Evolutionary conservation across 2,797 vertebrate genomes (phyloP), one percentile per base, ranked within the genome.

Genomic region (Amblyraja radiata): DNA sequence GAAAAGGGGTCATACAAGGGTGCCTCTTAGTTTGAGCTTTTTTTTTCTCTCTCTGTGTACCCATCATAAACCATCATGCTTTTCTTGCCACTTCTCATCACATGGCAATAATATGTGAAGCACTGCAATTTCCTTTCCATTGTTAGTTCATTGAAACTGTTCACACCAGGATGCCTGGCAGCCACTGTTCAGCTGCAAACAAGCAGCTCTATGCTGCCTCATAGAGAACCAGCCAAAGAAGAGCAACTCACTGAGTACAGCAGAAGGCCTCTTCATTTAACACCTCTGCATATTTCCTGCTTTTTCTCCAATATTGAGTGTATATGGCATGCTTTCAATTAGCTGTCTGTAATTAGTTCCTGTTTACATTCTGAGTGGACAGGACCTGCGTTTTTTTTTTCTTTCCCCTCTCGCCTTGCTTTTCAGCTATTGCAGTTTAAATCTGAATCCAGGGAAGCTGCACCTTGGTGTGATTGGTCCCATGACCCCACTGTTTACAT

Each of bases 1-100:
- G 94, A 95, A 95, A 95, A 95, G 95, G 96, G 95, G 95, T 95
- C 94, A 73, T 74, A 92, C 71, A 74, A 74, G 90, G 71, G 68
- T n/a, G 39, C 32, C 90, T 84, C 23, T 86, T 76, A 46, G 68
- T 92, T 92, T 74, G 23, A 46, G 90, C 16, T 92, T 36, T 18
- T 74, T 76, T 76, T 92, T 23, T 74, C 16, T 91, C 8, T 92
- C 65, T 76, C 68, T 76, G 39, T 76, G 39, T 58, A 73, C 46
- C 90, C 90, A 92, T 92, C 73, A 92, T 71, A 54, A 92, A 58
- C 36, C n/a, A 73, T 92, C 90, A 73, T 54, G 68, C 71, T 54
- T 74, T n/a, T 92, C 36, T 74, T 28, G 25, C 90, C 73, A 92
- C 90, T 71, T 92, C 90, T 92, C 90, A 76, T 92, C 39, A 54